A percentile compares a stretch with the other conserved stretches of the same genome.
phyloP scores from a whole-genome alignment of 1,140 invertebrate species.

The Potamilus streckersoni region DNA sequence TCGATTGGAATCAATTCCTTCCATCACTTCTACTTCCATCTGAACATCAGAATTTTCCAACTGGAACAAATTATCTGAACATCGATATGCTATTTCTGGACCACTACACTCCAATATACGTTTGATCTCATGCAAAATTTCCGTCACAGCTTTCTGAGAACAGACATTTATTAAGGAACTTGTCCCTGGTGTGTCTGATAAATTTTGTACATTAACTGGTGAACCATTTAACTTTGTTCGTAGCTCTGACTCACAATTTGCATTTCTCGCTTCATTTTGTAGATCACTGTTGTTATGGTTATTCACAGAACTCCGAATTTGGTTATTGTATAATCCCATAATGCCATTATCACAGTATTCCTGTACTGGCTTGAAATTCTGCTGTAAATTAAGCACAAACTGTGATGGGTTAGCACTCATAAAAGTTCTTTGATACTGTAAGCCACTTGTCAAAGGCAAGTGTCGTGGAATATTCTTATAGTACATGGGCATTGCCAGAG shows the following conservation, averaged over 20 bases:
- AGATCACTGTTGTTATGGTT: slow-evolving; percentile 13
- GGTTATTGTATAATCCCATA: slow-evolving; percentile 17
- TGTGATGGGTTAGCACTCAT: too few relatives aligned
- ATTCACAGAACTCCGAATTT: too few relatives aligned
- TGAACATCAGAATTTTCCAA: slow-evolving; percentile 87
- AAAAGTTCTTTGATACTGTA: too few relatives aligned
- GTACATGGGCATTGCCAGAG: too few relatives aligned
- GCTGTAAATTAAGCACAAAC: too few relatives aligned
- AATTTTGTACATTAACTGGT: slow-evolving; percentile 2
- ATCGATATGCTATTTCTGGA: slow-evolving; percentile 70
- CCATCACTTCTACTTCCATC: slow-evolving; percentile 85
- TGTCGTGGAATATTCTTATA: too few relatives aligned
- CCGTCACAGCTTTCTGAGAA: slow-evolving; percentile 57
- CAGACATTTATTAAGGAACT: slow-evolving; percentile 45
- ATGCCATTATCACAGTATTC: slow-evolving; percentile 13
- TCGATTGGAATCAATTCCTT: slow-evolving; percentile 73
- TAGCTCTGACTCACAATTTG: slow-evolving; percentile 14
- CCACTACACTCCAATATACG: slow-evolving; percentile 83
- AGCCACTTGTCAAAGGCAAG: too few relatives aligned
- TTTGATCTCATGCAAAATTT: slow-evolving; percentile 85
- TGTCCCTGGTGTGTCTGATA: slow-evolving; percentile 21
- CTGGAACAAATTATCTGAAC: slow-evolving; percentile 66
- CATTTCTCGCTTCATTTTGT: slow-evolving; percentile 1
- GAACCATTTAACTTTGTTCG: slow-evolving; percentile 9
- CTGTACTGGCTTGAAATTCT: too few relatives aligned